These are phyloP conservation scores for Bolinopsis microptera DNA, from an alignment of 37 sponge, comb jelly and placozoan species.

Conservation along the genomic window DNA sequence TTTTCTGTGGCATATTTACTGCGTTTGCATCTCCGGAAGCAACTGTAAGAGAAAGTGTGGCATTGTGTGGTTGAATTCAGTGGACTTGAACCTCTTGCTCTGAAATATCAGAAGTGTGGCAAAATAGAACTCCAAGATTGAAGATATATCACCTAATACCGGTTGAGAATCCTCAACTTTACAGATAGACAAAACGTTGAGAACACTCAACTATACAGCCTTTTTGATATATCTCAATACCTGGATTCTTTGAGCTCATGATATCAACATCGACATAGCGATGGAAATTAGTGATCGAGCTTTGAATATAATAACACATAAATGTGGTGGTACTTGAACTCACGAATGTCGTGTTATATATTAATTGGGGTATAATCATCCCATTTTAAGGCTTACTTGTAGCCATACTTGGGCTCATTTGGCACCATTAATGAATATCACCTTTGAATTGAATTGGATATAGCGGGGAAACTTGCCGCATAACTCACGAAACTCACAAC, in stretches of 20 bases:
- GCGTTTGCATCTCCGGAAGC: not conserved
- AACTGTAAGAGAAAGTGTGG: not conserved
- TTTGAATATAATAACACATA: not conserved
- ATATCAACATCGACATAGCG: not conserved
- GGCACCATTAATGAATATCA: not conserved
- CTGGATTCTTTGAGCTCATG: not conserved
- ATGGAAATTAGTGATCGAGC: not conserved
- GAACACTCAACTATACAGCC: conserved; percentile 32
- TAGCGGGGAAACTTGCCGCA: not conserved
- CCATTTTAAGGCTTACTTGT: not conserved
- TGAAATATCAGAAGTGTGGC: not conserved
- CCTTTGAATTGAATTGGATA: not conserved
- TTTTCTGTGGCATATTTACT: conserved; percentile 14
- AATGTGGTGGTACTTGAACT: not conserved
- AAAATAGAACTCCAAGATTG: not conserved
- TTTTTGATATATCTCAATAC: not conserved
- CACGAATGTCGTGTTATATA: not conserved
- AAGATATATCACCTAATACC: not conserved
- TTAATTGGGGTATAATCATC: not conserved
- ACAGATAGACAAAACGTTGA: not conserved
- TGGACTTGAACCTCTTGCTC: not conserved
- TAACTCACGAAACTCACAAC: not conserved
- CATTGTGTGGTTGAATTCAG: not conserved
- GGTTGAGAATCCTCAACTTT: conserved; percentile 32
- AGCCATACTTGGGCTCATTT: not conserved